phyloP scores from a whole-genome alignment of 2,888 invertebrate genomes.

The Drosophila multiciliata region DNA sequence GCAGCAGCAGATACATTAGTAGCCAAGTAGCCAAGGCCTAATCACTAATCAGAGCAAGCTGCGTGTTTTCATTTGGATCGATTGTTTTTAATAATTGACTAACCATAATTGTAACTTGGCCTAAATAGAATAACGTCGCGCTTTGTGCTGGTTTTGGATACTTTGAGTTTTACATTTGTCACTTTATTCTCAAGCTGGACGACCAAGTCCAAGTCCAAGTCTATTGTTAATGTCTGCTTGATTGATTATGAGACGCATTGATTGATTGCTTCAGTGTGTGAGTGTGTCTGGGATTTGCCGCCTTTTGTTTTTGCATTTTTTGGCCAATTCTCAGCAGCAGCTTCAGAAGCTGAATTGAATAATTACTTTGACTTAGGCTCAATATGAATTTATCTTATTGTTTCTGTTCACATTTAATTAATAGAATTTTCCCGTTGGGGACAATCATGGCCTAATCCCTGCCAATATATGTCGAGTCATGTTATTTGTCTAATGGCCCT shows the following conservation, averaged over 20 bases:
- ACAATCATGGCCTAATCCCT: slow-evolving; percentile 18
- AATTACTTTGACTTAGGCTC: slow-evolving; percentile 27
- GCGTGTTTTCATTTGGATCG: slow-evolving; percentile 47
- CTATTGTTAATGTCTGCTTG: slow-evolving; percentile 35
- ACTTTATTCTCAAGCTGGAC: slow-evolving; percentile 14
- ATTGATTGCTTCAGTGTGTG: slow-evolving; percentile 58
- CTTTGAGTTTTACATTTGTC: slow-evolving; percentile 37
- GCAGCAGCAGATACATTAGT: slow-evolving; percentile 29
- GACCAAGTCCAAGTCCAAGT: slow-evolving; percentile 8
- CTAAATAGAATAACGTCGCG: slow-evolving; percentile 22
- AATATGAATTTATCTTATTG: slow-evolving; percentile 45
- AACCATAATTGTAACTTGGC: slow-evolving; percentile 53
- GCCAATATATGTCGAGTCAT: slow-evolving; percentile 57
- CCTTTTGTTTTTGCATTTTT: slow-evolving; percentile 38
- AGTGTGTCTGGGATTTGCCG: slow-evolving; percentile 38
- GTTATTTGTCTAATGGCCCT: slow-evolving; percentile 62
- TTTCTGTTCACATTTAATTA: slow-evolving; percentile 53
- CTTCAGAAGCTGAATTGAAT: slow-evolving; percentile 30
- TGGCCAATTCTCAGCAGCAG: background rate
- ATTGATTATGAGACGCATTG: slow-evolving; percentile 48
- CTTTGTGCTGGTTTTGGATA: slow-evolving; percentile 7
- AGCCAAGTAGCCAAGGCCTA: slow-evolving; percentile 8
- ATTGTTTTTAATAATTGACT: slow-evolving; percentile 61
- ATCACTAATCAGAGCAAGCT: slow-evolving; percentile 20
- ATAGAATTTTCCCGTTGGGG: slow-evolving; percentile 16